Percentiles rank a stretch among this genome's conserved stretches.
phyloP scores from a whole-genome alignment of 2,797 vertebrate species.

The Babyrousa celebensis region DNA sequence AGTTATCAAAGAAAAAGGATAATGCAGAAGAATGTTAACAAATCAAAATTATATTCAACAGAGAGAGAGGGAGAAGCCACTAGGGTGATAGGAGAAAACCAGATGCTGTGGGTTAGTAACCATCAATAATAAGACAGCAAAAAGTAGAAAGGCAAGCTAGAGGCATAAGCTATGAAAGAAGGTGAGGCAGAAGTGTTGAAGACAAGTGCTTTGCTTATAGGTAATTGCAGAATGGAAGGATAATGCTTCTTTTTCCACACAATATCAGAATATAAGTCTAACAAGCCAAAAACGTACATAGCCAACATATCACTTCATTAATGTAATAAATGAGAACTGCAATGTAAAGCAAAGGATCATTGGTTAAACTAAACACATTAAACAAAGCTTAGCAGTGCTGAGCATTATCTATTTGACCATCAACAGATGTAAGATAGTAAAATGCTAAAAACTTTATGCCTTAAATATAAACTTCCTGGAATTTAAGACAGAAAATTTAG shows the following conservation, averaged over 20 bases:
- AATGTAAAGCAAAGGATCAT: neutral
- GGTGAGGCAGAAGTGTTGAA: neutral
- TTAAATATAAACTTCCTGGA: neutral
- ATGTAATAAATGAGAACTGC: neutral
- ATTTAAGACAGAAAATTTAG: slow-evolving; percentile 36
- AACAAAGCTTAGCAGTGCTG: neutral
- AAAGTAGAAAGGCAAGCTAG: neutral
- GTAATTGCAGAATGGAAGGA: neutral
- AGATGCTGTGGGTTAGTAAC: neutral
- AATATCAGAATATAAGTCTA: slow-evolving; percentile 7
- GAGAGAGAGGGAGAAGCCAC: neutral
- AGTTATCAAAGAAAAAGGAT: neutral
- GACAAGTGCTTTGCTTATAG: neutral
- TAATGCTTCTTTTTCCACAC: neutral
- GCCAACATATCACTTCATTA: neutral
- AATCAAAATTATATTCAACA: neutral
- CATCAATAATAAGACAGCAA: neutral
- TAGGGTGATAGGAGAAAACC: neutral
- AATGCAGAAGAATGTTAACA: neutral
- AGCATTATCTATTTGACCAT: neutral
- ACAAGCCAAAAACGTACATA: neutral
- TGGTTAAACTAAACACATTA: slow-evolving; percentile 32
- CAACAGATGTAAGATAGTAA: slow-evolving; percentile 6
- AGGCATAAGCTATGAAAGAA: neutral
- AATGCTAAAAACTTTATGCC: neutral